These are phyloP conservation scores for Thunnus maccoyii DNA, from an alignment of 2,113 vertebrate genomes.

Conservation along the genomic window DNA sequence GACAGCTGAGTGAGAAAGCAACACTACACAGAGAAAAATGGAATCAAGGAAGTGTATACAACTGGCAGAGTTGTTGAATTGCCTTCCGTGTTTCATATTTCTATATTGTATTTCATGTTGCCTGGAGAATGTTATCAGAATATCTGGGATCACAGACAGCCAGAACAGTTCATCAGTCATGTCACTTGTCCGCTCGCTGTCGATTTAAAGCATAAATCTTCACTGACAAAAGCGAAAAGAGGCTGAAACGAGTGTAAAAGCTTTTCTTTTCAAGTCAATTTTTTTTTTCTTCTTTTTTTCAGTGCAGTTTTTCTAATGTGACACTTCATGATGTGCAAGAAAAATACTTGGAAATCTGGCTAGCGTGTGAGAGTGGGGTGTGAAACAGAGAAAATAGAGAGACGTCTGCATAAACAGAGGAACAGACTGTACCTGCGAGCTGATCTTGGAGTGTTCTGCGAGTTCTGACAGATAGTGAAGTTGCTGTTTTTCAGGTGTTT, in stretches of 20 bases:
- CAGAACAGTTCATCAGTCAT: slow-evolving; percentile 42
- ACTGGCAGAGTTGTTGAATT: not conserved
- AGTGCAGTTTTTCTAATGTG: slow-evolving; percentile 8
- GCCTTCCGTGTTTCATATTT: slow-evolving; percentile 22
- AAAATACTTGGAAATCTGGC: slow-evolving; percentile 12
- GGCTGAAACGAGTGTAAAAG: not conserved
- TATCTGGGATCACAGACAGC: slow-evolving; percentile 31
- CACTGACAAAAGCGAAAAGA: slow-evolving; percentile 9
- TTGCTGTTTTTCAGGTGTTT: slow-evolving; percentile 31
- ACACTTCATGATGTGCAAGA: slow-evolving; percentile 39
- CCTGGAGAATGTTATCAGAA: slow-evolving; percentile 14
- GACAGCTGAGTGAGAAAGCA: not conserved
- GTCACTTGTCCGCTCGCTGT: slow-evolving; percentile 13
- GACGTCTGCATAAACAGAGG: slow-evolving; percentile 33
- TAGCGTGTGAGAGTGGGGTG: slow-evolving; percentile 17
- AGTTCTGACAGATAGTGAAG: slow-evolving; percentile 37
- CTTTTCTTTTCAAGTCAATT: not conserved
- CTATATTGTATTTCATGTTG: slow-evolving; percentile 31
- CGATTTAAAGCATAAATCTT: slow-evolving; percentile 19
- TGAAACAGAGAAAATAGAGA: slow-evolving; percentile 26
- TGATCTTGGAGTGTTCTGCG: not conserved
- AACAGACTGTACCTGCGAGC: slow-evolving; percentile 60
- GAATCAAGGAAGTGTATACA: not conserved
- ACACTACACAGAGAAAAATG: not conserved
- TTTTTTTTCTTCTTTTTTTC: not conserved